Base-by-base conservation (phyloP, 2,797 vertebrate genomes). In the Eleutherodactylus coqui region DNA sequence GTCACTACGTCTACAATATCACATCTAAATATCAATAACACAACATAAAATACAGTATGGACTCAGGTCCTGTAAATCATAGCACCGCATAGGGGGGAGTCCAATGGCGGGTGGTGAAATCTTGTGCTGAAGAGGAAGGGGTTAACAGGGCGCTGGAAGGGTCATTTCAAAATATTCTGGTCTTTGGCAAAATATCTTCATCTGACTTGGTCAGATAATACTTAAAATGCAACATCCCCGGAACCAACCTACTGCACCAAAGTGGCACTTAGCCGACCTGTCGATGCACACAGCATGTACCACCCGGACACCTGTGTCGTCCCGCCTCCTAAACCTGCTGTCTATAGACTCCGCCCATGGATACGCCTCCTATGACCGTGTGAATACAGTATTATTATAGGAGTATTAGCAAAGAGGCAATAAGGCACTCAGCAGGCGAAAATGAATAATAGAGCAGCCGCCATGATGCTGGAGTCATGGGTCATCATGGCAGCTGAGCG, bases 41-140 rank as follows among this genome's bases (percentile, higher is more conserved):
- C 19, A 75, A 75, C 27, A 32, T 2, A 76, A 75, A n/a, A 47
- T 77, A 62, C 70, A 55, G 38, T 49, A 1, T 19, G 85, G 79
- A 29, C 69, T 24, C 24, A 19, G 62, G 75, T 53, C 69, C 69
- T 32, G 5, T 4, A 75, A 51, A 86, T 27, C 41, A 86, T 81
- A 86, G 79, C 85, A 86, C 85, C 85, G 29, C 76, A 38, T 29
- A 43, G 47, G 77, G 75, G 75, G 21, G 73, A 53, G 34, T 27
- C 76, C 10, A 1, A 29, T 4, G 14, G 43, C 24, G 69, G 41
- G 14, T 29, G 67, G 69, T 36, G 13, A 67, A 36, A 16, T 16
- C 38, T 13, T 3, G 16, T 1, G 5, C 29, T n/a, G 38, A 8
- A 10, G 70, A 38, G 10, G 38, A 45, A 73, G 70, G 41, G 70